phyloP scores from a whole-genome alignment of 2,797 vertebrate genomes.

The Neosalanx taihuensis region DNA sequence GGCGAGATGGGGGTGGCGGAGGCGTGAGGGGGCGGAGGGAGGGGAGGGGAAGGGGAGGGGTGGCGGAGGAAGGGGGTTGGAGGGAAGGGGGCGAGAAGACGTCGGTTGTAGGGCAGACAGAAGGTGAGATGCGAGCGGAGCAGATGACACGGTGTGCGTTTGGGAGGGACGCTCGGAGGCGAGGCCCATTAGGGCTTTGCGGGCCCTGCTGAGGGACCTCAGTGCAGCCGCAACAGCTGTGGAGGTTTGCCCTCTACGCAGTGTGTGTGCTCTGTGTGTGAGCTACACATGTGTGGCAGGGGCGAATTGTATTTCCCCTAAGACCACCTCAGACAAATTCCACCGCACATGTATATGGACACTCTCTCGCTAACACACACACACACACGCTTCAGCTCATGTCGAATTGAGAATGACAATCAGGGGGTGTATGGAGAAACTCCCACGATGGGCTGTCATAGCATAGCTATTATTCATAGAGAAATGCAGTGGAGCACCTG shows the following conservation, averaged over 20 bases:
- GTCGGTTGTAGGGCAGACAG: constrained; percentile 55
- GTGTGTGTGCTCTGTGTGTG: constrained; percentile 41
- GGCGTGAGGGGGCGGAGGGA: constrained; percentile 7
- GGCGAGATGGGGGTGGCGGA: constrained; percentile 45
- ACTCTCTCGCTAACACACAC: background rate
- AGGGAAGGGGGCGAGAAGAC: constrained; percentile 36
- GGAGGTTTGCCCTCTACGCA: constrained; percentile 49
- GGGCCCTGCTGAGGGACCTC: constrained; percentile 50
- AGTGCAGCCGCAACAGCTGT: constrained; percentile 61
- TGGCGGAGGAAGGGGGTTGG: background rate
- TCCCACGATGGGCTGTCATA: constrained; percentile 58
- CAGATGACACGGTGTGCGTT: constrained; percentile 61
- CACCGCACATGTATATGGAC: no score
- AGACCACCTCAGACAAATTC: constrained; percentile 2
- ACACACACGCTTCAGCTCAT: constrained; percentile 27
- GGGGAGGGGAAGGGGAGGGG: background rate
- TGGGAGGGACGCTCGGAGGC: constrained; percentile 49
- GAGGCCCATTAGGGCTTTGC: background rate
- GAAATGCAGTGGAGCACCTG: constrained; percentile 52
- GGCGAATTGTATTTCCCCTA: constrained; percentile 35
- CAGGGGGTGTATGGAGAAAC: constrained; percentile 59
- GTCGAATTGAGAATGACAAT: constrained; percentile 61
- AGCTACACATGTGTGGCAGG: constrained; percentile 55
- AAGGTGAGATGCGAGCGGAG: constrained; percentile 59
- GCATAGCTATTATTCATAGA: constrained; percentile 52